Percentiles rank a stretch among this genome's conserved stretches.
These are phyloP conservation scores for Epicampocera succincta DNA, from an alignment of 2,888 invertebrate species.

Conservation along the genomic window DNA sequence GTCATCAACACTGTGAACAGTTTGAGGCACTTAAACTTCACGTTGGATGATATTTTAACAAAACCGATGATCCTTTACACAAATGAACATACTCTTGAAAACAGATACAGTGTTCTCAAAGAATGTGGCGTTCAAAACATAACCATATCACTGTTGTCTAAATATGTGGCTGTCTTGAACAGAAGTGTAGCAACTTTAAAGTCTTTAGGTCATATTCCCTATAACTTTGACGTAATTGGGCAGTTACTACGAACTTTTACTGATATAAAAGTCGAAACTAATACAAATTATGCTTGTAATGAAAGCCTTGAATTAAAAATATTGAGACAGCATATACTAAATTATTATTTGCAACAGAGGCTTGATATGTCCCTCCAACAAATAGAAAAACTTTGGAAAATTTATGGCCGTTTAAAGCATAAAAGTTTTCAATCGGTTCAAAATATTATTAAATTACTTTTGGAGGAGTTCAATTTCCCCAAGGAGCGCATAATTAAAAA, in stretches of 20 bases:
- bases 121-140: constrained; percentile 84
- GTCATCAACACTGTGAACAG: constrained; percentile 73
- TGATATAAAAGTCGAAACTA: constrained; percentile 71
- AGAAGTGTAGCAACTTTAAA: constrained; percentile 81
- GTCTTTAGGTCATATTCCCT: constrained; percentile 78
- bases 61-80: constrained; percentile 84
- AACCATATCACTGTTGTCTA: constrained; percentile 79
- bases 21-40: constrained; percentile 80
- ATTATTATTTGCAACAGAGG: constrained; percentile 80
- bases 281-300: constrained; percentile 59
- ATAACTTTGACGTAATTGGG: constrained; percentile 79
- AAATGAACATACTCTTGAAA: constrained; percentile 84
- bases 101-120: constrained; percentile 84
- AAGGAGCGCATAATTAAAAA: constrained; percentile 83
- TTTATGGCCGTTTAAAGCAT: constrained; percentile 78
- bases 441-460: constrained; percentile 83
- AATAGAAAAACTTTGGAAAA: constrained; percentile 78
- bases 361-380: constrained; percentile 80
- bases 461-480: constrained; percentile 84
- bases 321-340: constrained; percentile 76
- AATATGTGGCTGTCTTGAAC: constrained; percentile 78
- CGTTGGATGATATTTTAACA: constrained; percentile 82
- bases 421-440: constrained; percentile 83
- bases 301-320: constrained; percentile 75
- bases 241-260: constrained; percentile 76